phyloP scores from a whole-genome alignment of 2,888 invertebrate genomes.

The Cheilosia urbana region DNA sequence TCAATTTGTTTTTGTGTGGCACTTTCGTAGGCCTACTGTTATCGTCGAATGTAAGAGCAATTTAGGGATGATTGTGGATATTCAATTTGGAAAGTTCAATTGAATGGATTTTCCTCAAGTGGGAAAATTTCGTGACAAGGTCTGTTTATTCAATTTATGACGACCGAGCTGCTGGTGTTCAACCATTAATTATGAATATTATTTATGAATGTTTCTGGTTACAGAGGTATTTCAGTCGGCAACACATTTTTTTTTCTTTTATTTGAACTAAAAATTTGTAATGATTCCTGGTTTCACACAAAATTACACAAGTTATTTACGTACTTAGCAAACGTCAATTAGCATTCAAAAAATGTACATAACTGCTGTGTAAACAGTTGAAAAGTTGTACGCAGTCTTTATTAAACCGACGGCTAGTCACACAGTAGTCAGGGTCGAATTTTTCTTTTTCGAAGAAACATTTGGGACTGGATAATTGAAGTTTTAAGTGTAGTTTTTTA shows the following conservation, averaged over 20 bases:
- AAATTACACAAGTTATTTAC: too few relatives aligned
- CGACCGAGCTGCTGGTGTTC: neutral
- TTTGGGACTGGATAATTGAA: too few relatives aligned
- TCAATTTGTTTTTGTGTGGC: slow-evolving; percentile 8
- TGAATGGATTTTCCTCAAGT: slow-evolving; percentile 30
- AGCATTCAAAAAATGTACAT: too few relatives aligned
- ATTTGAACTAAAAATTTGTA: too few relatives aligned
- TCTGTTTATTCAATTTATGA: neutral
- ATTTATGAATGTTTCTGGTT: neutral
- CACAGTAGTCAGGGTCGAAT: too few relatives aligned
- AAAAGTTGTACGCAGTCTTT: too few relatives aligned
- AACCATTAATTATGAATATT: neutral
- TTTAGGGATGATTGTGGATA: slow-evolving; percentile 6
- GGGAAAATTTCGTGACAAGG: slow-evolving; percentile 3
- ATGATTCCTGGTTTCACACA: too few relatives aligned
- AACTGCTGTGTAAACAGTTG: too few relatives aligned
- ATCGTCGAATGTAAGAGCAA: slow-evolving; percentile 3
- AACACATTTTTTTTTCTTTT: neutral
- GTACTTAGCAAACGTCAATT: too few relatives aligned
- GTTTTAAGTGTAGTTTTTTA: too few relatives aligned
- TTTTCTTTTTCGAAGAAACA: too few relatives aligned
- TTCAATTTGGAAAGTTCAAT: slow-evolving; percentile 42
- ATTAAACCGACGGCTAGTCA: too few relatives aligned
- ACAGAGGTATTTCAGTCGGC: neutral
- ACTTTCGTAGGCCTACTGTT: neutral